Evolutionary conservation across 2,113 vertebrate species (phyloP), one percentile per base, ranked within the genome.

Genomic region (Scomber scombrus): DNA sequence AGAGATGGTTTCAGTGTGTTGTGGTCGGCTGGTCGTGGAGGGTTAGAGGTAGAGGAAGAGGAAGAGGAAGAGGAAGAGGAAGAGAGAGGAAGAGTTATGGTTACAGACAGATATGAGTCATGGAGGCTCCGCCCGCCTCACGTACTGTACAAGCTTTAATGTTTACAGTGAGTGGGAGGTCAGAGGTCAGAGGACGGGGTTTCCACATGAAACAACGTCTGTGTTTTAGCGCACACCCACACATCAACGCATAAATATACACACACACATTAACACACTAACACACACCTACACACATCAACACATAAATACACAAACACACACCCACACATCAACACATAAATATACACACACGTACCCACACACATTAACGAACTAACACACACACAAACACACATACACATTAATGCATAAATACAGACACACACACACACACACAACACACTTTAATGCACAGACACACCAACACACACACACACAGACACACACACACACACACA

Each of bases 131-230:
- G 34, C 71, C 34, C 34, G 40, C 29, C 18, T 12, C 16, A 9
- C 40, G 46, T 2, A 40, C 71, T 63, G 58, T 45, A 10, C 8
- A 2, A 0, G 43, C 9, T 40, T 40, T 40, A 8, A 40, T 40
- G 54, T 19, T 56, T 51, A 78, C 60, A 78, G 50, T 47, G 71
- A 1, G 71, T 76, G 71, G 71, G 73, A 76, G n/a, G n/a, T n/a
- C n/a, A n/a, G n/a, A 23, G 72, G 64, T 65, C 58, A 60, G 49
- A 51, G 63, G 73, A 70, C 29, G 58, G 77, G 58, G 70, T 84
- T 81, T 84, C 81, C 81, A 73, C 46, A 57, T 47, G 65, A 21
- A 1, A 40, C 47, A 57, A 54, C 21, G 58, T 52, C 63, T 19
- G 31, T 21, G 54, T 34, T 9, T 8, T 40, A 6, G 7, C 34